Percentiles rank a stretch among this genome's conserved stretches.
phyloP scores from a whole-genome alignment of 92 coral and sea anemone genomes.

The Virgularia gustaviana region DNA sequence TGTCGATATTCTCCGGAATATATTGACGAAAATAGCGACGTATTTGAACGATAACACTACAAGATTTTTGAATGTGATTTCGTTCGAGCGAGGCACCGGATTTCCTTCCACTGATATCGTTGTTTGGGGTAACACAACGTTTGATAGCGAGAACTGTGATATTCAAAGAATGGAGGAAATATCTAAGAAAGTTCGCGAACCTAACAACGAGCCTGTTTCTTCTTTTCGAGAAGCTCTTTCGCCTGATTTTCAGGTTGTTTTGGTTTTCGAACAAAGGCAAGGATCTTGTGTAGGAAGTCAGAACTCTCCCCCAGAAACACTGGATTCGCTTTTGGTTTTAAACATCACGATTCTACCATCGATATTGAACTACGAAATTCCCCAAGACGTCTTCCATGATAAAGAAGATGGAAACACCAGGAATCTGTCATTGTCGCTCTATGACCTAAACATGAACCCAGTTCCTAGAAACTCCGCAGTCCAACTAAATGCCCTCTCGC shows the following conservation, averaged over 20 bases:
- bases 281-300: conserved; percentile 53
- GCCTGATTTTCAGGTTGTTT: conserved; percentile 54
- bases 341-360: conserved; percentile 49
- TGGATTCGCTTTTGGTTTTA: conserved; percentile 32
- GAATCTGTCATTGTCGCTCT: conserved; percentile 14
- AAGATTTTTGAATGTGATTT: conserved; percentile 24
- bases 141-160: conserved; percentile 29
- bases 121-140: conserved; percentile 37
- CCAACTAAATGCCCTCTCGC: conserved; percentile 29
- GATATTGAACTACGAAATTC: conserved; percentile 30
- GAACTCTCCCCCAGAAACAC: conserved; percentile 51
- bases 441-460: background rate
- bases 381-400: conserved; percentile 32
- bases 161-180: conserved; percentile 26
- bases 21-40: conserved; percentile 19
- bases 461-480: conserved; percentile 42
- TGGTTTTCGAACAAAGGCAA: conserved; percentile 50
- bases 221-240: conserved; percentile 54
- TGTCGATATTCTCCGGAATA: conserved; percentile 26
- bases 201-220: conserved; percentile 46
- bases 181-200: conserved; percentile 8
- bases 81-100: conserved; percentile 43
- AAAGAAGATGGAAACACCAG: conserved; percentile 46
- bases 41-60: conserved; percentile 12
- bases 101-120: conserved; percentile 44